Base-by-base conservation (phyloP, 92 coral and sea anemone genomes). In the Porites cylindrica region DNA sequence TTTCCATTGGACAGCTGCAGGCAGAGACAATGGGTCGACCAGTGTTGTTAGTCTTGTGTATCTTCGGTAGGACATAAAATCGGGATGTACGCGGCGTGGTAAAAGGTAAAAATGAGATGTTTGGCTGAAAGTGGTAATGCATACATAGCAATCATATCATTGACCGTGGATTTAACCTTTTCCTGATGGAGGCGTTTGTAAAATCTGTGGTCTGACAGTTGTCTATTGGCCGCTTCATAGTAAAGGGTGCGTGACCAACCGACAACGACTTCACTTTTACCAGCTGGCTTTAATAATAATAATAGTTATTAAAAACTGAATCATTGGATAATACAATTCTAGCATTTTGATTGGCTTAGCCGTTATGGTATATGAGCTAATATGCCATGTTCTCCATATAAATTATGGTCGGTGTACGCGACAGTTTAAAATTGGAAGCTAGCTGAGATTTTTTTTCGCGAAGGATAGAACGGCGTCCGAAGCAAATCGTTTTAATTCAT, bases 21-120 rank as follows among this genome's bases (percentile, higher is more conserved):
- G 84, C 70, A 13, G 73, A 65, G 6, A 80, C 84, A 62, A 80
- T 62, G 8, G 84, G 84, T 23, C 60, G 51, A 12, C 84, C 84
- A 8, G 84, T 53, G 24, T 65, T 80, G 38, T 66, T 70, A 32
- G 43, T 32, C 5, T 32, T 32, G 43, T 32, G 43, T 32, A 32
- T 32, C 43, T 32, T 32, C 43, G 43, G 43, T 32, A 32, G 43
- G 43, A 32, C 3, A 32, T 32, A 32, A 32, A 32, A 32, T 2
- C 43, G 60, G 58, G 70, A 70, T 8, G 53, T 70, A n/a, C 17
- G 53, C 6, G 54, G 53, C 10, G 75, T 26, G 75, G 52, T 29
- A 19, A 29, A 19, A 4, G 4, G 43, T 32, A 32, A 32, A 2
- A 16, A 72, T 18, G 2, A 72, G 76, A 72, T 72, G 16, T 50